A percentile compares a stretch with the other conserved stretches of the same genome.
These are phyloP conservation scores for Sicus ferrugineus DNA, from an alignment of 2,888 invertebrate species.

Conservation along the genomic window DNA sequence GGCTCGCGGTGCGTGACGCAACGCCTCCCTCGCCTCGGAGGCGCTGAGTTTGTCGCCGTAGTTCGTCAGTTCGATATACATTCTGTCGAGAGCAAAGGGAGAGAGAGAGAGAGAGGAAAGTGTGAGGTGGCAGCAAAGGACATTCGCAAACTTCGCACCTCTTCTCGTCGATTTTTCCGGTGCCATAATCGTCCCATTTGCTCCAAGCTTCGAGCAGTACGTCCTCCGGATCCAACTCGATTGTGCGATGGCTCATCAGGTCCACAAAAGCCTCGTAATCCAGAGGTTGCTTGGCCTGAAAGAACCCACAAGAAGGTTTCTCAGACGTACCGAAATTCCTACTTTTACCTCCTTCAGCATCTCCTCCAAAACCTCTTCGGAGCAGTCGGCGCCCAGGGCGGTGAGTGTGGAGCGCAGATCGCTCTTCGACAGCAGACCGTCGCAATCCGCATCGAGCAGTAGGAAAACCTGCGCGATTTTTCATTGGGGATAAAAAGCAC, in stretches of 20 bases:
- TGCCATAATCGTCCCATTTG: conserved; percentile 71
- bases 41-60: conserved; percentile 72
- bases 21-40: conserved; percentile 71
- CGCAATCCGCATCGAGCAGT: conserved; percentile 72
- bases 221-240: conserved; percentile 73
- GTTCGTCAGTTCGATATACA: conserved; percentile 72
- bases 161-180: conserved; percentile 71
- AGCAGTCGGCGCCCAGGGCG: conserved; percentile 69
- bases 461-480: conserved; percentile 67
- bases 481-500: neutral
- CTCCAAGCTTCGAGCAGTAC: conserved; percentile 71
- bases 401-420: conserved; percentile 72
- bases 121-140: neutral
- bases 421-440: conserved; percentile 72
- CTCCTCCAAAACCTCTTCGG: conserved; percentile 68
- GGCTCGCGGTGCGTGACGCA: conserved; percentile 71
- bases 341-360: conserved; percentile 71
- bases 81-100: conserved; percentile 60
- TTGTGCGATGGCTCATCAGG: conserved; percentile 70
- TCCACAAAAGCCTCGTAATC: conserved; percentile 73
- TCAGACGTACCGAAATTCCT: too few species aligned
- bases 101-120: neutral
- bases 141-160: conserved; percentile 60
- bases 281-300: conserved; percentile 67
- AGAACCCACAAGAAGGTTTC: neutral